Percentiles rank a stretch among this genome's conserved stretches.
Evolutionary conservation across 2,113 vertebrate genomes (phyloP).

Genomic region (Merops nubicus): DNA sequence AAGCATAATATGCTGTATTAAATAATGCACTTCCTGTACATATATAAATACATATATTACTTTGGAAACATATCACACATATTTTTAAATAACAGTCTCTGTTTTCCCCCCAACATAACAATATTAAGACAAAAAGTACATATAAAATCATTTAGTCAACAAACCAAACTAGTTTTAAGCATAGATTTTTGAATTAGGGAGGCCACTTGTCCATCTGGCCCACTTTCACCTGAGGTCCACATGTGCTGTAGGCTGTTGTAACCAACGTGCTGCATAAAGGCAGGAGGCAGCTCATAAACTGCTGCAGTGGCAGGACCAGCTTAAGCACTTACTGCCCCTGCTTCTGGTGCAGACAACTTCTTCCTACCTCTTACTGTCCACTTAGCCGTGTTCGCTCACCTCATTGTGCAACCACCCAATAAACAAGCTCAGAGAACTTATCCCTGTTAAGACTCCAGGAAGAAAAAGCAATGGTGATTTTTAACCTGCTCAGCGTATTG

Average conservation of each 20-base stretch:
- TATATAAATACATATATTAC: slow-evolving; percentile 81
- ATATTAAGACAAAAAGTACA: slow-evolving; percentile 72
- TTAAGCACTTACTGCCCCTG: background rate
- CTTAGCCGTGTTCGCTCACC: background rate
- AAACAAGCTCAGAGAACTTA: background rate
- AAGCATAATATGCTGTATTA: slow-evolving; percentile 73
- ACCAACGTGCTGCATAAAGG: background rate
- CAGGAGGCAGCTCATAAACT: background rate
- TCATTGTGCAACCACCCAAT: background rate
- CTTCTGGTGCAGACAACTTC: background rate
- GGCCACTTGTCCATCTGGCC: background rate
- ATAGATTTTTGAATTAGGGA: background rate
- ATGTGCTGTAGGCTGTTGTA: background rate
- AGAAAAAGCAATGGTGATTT: background rate
- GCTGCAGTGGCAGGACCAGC: background rate
- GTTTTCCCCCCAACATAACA: slow-evolving; percentile 66
- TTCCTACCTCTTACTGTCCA: background rate
- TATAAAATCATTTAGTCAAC: slow-evolving; percentile 49
- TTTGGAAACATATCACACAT: slow-evolving; percentile 72
- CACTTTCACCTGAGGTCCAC: background rate
- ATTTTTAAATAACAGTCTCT: slow-evolving; percentile 68
- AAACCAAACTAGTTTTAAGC: slow-evolving; percentile 13
- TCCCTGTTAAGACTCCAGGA: background rate
- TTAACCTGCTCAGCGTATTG: background rate
- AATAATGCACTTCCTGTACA: slow-evolving; percentile 72